phyloP scores from a whole-genome alignment of 2,888 invertebrate genomes.

The Xestia c-nigrum region DNA sequence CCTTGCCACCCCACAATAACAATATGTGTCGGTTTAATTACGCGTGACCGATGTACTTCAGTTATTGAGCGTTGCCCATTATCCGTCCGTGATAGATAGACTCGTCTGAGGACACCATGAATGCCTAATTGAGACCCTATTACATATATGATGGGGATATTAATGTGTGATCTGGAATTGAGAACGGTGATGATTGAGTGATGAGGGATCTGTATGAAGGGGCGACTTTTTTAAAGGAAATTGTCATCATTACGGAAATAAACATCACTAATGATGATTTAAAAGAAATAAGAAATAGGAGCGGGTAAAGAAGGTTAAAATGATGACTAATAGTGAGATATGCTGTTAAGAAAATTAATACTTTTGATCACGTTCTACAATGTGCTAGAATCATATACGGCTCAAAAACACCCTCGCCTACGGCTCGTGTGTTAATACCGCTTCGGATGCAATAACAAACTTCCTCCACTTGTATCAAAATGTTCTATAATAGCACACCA shows the following conservation, averaged over 20 bases:
- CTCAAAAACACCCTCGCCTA: no score
- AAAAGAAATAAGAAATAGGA: not conserved
- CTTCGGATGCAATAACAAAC: no score
- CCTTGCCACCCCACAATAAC: slow-evolving; percentile 72
- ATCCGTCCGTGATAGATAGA: slow-evolving; percentile 69
- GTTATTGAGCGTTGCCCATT: slow-evolving; percentile 81
- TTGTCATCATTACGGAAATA: not conserved
- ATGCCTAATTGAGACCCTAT: slow-evolving; percentile 61
- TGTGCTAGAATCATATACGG: no score
- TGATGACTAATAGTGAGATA: not conserved
- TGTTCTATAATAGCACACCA: no score
- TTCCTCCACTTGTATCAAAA: no score
- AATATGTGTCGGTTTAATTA: slow-evolving; percentile 82
- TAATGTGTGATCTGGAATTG: slow-evolving; percentile 33
- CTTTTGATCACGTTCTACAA: no score
- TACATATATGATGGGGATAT: slow-evolving; percentile 52
- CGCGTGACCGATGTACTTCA: slow-evolving; percentile 84
- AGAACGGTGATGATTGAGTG: slow-evolving; percentile 13
- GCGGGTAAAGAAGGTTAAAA: not conserved
- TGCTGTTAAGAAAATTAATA: no score
- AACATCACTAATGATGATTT: not conserved
- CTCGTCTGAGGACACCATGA: slow-evolving; percentile 50
- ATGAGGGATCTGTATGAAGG: slow-evolving; percentile 1
- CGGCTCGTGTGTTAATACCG: no score
- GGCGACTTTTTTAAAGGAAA: not conserved